These are phyloP conservation scores for Acomys russatus DNA, from an alignment of 2,797 vertebrate genomes.

Conservation along the genomic window DNA sequence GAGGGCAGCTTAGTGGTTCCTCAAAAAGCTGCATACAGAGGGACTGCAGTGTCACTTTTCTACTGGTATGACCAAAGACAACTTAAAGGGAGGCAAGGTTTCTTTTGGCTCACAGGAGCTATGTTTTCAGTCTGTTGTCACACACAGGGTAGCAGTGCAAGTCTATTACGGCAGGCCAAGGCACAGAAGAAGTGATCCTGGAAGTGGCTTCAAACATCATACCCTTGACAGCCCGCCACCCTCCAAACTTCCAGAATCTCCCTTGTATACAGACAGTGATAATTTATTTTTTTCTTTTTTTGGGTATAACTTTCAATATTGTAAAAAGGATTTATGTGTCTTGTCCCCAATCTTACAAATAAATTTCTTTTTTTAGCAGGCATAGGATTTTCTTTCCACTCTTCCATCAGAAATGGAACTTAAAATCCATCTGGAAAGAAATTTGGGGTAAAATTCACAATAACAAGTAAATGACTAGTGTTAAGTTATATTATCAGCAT, in stretches of 20 bases:
- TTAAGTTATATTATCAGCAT: background rate
- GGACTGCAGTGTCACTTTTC: too few relatives aligned
- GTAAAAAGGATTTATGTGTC: background rate
- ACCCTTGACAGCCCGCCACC: background rate
- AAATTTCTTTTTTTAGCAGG: background rate
- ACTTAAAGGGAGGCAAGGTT: too few relatives aligned
- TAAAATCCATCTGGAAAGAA: conserved; percentile 3
- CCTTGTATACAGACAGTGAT: background rate
- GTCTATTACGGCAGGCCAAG: too few relatives aligned
- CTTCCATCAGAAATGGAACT: background rate
- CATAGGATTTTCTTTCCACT: background rate
- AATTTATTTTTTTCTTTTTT: background rate
- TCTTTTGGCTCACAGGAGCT: background rate
- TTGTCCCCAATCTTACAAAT: background rate
- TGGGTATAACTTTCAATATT: background rate
- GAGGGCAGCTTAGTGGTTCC: background rate
- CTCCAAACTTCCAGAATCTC: background rate
- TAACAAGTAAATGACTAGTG: conserved; percentile 25
- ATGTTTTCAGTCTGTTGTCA: background rate
- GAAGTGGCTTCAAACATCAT: too few relatives aligned
- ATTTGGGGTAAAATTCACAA: background rate
- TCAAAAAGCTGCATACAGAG: background rate
- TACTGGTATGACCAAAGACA: background rate
- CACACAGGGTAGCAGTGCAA: too few relatives aligned
- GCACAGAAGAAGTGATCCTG: background rate